Evolutionary conservation across 1,140 invertebrate species (phyloP).

Genomic region (Armadillidium nasatum): DNA sequence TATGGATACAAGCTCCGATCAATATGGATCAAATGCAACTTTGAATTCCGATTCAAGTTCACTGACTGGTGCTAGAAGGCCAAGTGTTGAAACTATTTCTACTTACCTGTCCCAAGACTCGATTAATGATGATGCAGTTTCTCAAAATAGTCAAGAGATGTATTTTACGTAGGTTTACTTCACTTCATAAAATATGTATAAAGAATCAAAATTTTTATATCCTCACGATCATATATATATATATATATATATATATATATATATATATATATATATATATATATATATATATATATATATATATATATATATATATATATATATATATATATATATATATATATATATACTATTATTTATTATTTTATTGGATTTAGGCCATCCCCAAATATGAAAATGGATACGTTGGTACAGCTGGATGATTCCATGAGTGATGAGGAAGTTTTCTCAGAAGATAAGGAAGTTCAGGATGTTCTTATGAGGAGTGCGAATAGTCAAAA

Average conservation of each 20-base stretch:
- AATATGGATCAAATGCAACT: constrained; percentile 32
- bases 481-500: neutral
- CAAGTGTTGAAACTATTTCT: constrained; percentile 77
- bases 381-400: neutral
- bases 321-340: too few species aligned
- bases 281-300: too few species aligned
- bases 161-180: neutral
- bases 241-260: too few species aligned
- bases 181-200: too few species aligned
- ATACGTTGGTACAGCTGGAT: neutral
- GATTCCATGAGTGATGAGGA: neutral
- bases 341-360: too few species aligned
- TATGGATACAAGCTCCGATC: constrained; percentile 9
- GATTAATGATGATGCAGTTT: neutral
- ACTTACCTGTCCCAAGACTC: constrained; percentile 63
- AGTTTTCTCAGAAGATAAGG: neutral
- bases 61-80: constrained; percentile 56
- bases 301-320: too few species aligned
- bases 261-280: too few species aligned
- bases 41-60: constrained; percentile 35
- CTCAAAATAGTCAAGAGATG: neutral
- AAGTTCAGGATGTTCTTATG: neutral
- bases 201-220: too few species aligned
- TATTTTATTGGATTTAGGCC: neutral
- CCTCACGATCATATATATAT: too few species aligned